Base-by-base conservation (phyloP, 2,888 invertebrate genomes). In the Perizoma affinitatum region DNA sequence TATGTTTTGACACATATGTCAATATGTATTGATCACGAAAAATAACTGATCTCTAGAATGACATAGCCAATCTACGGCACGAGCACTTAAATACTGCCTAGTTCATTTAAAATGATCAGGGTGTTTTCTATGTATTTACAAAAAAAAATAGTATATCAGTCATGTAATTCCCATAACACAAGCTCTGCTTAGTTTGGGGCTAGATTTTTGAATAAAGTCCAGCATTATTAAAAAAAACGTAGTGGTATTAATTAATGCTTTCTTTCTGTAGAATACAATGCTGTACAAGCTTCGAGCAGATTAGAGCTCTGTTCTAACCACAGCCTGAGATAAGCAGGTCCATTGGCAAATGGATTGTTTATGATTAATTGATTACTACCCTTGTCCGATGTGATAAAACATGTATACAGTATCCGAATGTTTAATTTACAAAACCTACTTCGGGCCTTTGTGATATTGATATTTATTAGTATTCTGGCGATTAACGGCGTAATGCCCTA, bases 301-400 rank as follows among this genome's bases (percentile, higher is more conserved):
- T 51, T 36, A 11, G 33, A 36, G 6, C 42, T 53, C 10, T 40
- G 11, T 8, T 38, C 38, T 38, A 38, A 11, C 33, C 50, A 41
- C 36, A 41, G 45, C 54, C 61, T 61, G 63, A 65, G 65, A 66
- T 70, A 59, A 61, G 58, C 57, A 53, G 52, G 58, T 63, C 61
- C 54, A 58, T 61, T 62, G 57, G 63, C 50, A 70, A 73, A 69
- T 64, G 67, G 69, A 58, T 63, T 59, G 59, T 61, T 60, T 67
- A 66, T 73, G 68, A 70, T 67, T 73, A 68, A 73, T 73, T 73
- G 68, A 73, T 63, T 60, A 48, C 63, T 57, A 72, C 70, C 69
- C 70, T 69, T 69, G 67, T 71, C 70, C 69, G 51, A 58, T 58
- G 56, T 66, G 64, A 70, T 71, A 69, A 73, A 71, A 68, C 62